A percentile compares a stretch with the other conserved stretches of the same genome.
phyloP scores from a whole-genome alignment of 1,140 invertebrate species.

The Dreissena polymorpha region DNA sequence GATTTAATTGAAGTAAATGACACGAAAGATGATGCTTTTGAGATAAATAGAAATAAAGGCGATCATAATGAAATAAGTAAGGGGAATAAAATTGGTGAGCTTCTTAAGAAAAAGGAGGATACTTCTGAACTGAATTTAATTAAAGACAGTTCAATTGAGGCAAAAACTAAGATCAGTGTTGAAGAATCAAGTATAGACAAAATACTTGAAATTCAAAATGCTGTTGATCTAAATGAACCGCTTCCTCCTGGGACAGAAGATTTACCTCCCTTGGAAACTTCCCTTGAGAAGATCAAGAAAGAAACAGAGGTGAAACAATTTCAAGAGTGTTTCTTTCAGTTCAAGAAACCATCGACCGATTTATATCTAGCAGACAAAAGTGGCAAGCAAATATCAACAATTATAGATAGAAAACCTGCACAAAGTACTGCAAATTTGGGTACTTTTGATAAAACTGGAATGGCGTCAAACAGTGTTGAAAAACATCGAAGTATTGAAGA shows the following conservation, averaged over 20 bases:
- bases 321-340: neutral
- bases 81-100: neutral
- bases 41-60: neutral
- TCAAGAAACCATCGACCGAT: neutral
- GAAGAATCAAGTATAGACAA: slow-evolving; percentile 4
- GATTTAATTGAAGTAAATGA: neutral
- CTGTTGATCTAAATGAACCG: neutral
- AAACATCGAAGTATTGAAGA: too few species aligned
- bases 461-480: too few species aligned
- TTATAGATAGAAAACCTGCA: too few species aligned
- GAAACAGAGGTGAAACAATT: neutral
- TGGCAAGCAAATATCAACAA: too few species aligned
- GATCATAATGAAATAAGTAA: neutral
- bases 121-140: too few species aligned
- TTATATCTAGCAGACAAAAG: too few species aligned
- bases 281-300: neutral
- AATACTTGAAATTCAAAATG: neutral
- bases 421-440: too few species aligned
- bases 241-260: slow-evolving; percentile 32
- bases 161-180: too few species aligned
- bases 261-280: neutral
- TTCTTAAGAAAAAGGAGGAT: too few species aligned
- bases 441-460: too few species aligned
- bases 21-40: neutral
- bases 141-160: too few species aligned